Conservation (phyloP, 2,888 invertebrate genomes). For the Ctena decussata region DNA sequence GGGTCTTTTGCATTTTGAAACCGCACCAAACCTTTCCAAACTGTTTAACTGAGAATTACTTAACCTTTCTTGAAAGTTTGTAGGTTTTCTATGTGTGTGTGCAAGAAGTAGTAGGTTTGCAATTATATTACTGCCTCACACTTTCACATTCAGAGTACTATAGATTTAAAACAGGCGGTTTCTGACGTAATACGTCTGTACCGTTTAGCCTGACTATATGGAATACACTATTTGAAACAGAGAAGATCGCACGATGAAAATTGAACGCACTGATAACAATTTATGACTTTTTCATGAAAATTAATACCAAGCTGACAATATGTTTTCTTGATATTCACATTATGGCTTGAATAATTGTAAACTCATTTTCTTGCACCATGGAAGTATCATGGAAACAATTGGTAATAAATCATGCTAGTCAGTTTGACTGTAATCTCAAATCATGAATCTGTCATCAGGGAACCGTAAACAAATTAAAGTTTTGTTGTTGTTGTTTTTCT, state of each 20-base stretch:
- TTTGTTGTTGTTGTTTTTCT: no score
- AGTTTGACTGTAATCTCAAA: background rate
- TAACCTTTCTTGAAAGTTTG: no score
- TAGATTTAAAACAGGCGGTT: no score
- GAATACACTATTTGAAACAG: background rate
- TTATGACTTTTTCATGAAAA: background rate
- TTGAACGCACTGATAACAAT: background rate
- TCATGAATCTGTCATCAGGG: background rate
- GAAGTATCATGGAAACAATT: no score
- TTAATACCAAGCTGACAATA: background rate
- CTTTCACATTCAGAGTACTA: no score
- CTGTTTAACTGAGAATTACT: no score
- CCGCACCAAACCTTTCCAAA: no score
- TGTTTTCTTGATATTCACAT: background rate
- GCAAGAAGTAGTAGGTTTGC: no score
- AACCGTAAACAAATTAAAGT: background rate
- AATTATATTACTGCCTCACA: no score
- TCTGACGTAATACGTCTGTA: background rate
- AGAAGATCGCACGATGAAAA: background rate
- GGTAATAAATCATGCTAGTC: background rate
- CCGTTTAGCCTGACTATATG: background rate
- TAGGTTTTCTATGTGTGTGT: no score
- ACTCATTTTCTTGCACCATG: background rate
- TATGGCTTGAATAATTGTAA: background rate
- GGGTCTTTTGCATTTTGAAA: no score